These are phyloP conservation scores for Mormyrus proboscirostris DNA, from an alignment of 2,797 vertebrate genomes.

Conservation along the genomic window DNA sequence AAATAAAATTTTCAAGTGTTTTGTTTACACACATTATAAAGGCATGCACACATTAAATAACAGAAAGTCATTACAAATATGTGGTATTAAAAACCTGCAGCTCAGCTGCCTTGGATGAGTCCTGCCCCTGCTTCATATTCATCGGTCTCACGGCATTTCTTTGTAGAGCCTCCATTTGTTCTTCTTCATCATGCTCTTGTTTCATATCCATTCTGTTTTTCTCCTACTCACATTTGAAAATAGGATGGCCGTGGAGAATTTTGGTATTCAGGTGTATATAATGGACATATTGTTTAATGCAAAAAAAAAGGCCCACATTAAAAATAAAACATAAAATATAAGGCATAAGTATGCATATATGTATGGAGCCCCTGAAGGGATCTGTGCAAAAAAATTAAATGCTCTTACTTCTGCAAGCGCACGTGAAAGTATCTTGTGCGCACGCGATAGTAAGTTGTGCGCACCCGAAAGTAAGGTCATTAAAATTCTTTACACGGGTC, in stretches of 20 bases:
- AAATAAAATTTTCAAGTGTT: not conserved
- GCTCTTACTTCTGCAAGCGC: too few species aligned
- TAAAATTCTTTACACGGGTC: not conserved
- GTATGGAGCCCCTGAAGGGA: not conserved
- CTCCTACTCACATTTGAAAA: slow-evolving; percentile 29
- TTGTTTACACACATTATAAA: not conserved
- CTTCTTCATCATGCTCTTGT: slow-evolving; percentile 6
- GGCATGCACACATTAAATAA: not conserved
- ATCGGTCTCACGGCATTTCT: slow-evolving; percentile 23
- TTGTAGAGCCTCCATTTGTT: slow-evolving; percentile 16
- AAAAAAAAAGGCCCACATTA: not conserved
- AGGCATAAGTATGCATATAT: not conserved
- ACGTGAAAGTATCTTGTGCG: not conserved
- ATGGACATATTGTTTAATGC: not conserved
- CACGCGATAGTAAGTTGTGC: too few species aligned
- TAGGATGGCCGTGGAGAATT: not conserved
- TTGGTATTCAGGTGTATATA: not conserved
- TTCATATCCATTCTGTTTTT: slow-evolving; percentile 27
- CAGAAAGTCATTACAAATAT: not conserved
- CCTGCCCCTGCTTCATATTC: slow-evolving; percentile 21
- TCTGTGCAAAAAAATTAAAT: too few species aligned
- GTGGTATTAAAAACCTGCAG: slow-evolving; percentile 52
- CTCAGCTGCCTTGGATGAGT: slow-evolving; percentile 41
- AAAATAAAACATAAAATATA: not conserved
- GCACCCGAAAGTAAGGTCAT: not conserved